phyloP scores from a whole-genome alignment of 2,113 vertebrate genomes.

The Chloroceryle aenea region DNA sequence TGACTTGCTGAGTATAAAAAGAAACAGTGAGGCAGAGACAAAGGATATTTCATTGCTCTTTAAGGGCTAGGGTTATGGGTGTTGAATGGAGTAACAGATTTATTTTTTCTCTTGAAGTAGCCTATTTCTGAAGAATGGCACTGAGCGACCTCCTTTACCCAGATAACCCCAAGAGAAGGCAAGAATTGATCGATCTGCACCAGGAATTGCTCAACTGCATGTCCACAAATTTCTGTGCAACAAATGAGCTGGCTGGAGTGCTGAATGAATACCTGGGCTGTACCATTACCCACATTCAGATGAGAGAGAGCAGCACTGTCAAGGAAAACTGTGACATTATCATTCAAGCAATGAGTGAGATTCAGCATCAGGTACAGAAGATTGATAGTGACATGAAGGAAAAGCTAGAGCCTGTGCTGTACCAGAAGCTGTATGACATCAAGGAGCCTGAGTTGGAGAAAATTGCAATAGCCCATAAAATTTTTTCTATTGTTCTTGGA shows the following conservation, averaged over 20 bases:
- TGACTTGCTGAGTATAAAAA: background rate
- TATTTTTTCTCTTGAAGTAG: constrained; percentile 48
- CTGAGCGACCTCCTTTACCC: constrained; percentile 78
- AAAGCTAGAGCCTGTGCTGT: constrained; percentile 77
- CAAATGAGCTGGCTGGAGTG: constrained; percentile 71
- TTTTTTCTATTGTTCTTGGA: constrained; percentile 76
- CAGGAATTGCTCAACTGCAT: constrained; percentile 75
- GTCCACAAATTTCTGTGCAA: constrained; percentile 71
- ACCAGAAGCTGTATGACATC: constrained; percentile 78
- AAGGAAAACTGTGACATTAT: constrained; percentile 81
- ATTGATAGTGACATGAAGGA: constrained; percentile 76
- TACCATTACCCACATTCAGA: constrained; percentile 57
- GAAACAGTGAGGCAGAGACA: background rate
- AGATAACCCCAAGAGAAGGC: constrained; percentile 75
- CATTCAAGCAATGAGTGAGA: constrained; percentile 70
- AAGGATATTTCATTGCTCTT: background rate
- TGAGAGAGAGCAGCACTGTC: constrained; percentile 72
- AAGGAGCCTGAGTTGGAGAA: constrained; percentile 77
- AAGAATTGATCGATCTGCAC: constrained; percentile 74
- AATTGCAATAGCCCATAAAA: constrained; percentile 77
- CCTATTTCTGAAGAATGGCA: constrained; percentile 65
- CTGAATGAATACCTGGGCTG: constrained; percentile 75
- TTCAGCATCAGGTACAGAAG: constrained; percentile 76
- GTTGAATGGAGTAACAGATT: background rate
- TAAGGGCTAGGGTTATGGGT: background rate